A percentile compares a stretch with the other conserved stretches of the same genome.
Evolutionary conservation across 2,888 invertebrate genomes (phyloP).

Genomic region (Itoplectis maculator): DNA sequence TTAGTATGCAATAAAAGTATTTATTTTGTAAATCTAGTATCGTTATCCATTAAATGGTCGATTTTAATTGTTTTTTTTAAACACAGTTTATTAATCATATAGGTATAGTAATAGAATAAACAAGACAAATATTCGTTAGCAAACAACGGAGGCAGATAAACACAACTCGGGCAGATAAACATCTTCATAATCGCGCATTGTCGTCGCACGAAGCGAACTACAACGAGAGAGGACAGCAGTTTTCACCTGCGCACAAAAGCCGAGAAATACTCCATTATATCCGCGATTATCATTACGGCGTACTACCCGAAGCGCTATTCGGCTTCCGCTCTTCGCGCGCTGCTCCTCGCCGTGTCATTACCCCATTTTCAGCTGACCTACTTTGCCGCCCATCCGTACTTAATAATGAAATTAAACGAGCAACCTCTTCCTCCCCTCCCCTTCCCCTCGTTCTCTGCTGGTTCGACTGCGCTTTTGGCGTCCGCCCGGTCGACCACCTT

Average conservation of each 20-base stretch:
- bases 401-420: conserved; percentile 66
- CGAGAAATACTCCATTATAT: conserved; percentile 45
- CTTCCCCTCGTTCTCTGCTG: conserved; percentile 12
- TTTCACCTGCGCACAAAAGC: conserved; percentile 22
- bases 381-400: conserved; percentile 59
- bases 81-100: no score
- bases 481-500: conserved; percentile 24
- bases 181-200: conserved; percentile 29
- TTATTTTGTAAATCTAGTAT: no score
- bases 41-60: no score
- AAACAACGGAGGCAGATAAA: no score
- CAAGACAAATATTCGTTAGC: no score
- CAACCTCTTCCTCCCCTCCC: conserved; percentile 10
- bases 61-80: no score
- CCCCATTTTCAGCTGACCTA: conserved; percentile 61
- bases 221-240: conserved; percentile 20
- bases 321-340: background rate
- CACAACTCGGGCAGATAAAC: background rate
- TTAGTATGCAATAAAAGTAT: no score
- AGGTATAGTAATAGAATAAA: no score
- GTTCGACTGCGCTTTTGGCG: conserved; percentile 34
- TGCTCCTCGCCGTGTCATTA: conserved; percentile 44
- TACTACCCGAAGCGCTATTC: conserved; percentile 41
- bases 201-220: conserved; percentile 5
- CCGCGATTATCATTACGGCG: conserved; percentile 53